These are phyloP conservation scores for Polypterus bichir DNA, from an alignment of 2,113 vertebrate species.

Conservation along the genomic window DNA sequence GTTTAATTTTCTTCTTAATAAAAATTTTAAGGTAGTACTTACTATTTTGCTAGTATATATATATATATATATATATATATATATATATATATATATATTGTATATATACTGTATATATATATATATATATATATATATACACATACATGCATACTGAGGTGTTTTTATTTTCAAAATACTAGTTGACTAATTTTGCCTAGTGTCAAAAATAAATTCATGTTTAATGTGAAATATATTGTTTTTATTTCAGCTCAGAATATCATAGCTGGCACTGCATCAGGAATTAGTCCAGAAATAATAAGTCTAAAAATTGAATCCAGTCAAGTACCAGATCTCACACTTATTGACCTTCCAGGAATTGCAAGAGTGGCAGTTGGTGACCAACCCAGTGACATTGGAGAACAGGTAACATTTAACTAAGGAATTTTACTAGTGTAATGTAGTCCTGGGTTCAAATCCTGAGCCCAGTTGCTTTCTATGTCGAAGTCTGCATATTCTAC, in stretches of 20 bases:
- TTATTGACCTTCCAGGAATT: constrained; percentile 18
- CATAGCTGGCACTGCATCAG: not conserved
- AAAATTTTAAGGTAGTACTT: too few relatives aligned
- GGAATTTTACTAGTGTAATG: not conserved
- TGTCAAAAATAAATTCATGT: too few relatives aligned
- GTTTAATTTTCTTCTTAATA: too few relatives aligned
- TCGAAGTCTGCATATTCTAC: not conserved
- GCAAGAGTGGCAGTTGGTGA: constrained; percentile 12
- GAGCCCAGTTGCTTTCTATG: too few relatives aligned
- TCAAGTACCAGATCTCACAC: constrained; percentile 11
- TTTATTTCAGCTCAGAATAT: constrained; percentile 11
- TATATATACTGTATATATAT: too few relatives aligned
- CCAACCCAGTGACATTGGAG: constrained; percentile 11
- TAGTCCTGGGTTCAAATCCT: not conserved
- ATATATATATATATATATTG: too few relatives aligned
- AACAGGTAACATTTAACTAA: constrained; percentile 4
- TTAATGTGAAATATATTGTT: not conserved
- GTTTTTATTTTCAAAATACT: too few relatives aligned
- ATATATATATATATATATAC: too few relatives aligned
- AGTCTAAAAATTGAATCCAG: constrained; percentile 10
- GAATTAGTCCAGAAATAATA: constrained; percentile 10
- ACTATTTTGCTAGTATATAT: too few relatives aligned
- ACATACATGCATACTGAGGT: too few relatives aligned
- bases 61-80: too few relatives aligned
- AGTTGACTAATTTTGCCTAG: too few relatives aligned